Conservation (phyloP, 2,888 invertebrate genomes). For the Eilema depressum region DNA sequence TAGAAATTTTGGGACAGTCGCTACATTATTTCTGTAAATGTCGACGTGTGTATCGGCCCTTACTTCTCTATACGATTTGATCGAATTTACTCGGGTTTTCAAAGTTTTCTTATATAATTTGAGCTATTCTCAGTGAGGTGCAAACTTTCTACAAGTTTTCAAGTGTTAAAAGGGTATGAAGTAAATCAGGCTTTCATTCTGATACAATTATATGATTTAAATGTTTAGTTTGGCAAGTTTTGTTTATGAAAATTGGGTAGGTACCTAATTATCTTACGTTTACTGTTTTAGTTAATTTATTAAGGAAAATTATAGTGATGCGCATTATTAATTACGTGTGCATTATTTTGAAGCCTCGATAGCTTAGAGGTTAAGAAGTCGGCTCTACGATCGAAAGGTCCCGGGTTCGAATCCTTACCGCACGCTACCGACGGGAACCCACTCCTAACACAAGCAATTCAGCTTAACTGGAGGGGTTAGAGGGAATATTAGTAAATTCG, state of each 20-base stretch:
- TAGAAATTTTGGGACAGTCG: not conserved
- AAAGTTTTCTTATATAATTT: conserved; percentile 41
- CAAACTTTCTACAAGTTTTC: conserved; percentile 27
- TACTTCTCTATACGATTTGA: conserved; percentile 13
- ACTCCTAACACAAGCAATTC: too few relatives aligned
- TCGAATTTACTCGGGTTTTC: conserved; percentile 31
- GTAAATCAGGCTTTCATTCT: conserved; percentile 16
- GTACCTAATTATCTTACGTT: not conserved
- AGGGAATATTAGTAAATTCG: too few relatives aligned
- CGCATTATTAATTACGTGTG: not conserved
- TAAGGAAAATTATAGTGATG: not conserved
- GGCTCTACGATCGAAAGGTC: too few relatives aligned
- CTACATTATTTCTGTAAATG: not conserved
- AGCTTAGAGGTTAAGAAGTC: too few relatives aligned
- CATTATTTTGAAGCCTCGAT: too few relatives aligned
- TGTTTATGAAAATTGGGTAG: not conserved
- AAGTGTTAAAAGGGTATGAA: conserved; percentile 9
- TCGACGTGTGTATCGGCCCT: not conserved
- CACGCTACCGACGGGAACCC: too few relatives aligned
- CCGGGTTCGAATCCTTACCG: too few relatives aligned
- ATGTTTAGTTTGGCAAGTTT: not conserved
- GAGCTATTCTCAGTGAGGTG: conserved; percentile 21
- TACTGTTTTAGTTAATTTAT: not conserved
- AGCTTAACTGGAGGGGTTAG: too few relatives aligned
- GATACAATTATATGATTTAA: conserved; percentile 10